Evolutionary conservation across 1,140 invertebrate genomes (phyloP).

Genomic region (Coelopa frigida): DNA sequence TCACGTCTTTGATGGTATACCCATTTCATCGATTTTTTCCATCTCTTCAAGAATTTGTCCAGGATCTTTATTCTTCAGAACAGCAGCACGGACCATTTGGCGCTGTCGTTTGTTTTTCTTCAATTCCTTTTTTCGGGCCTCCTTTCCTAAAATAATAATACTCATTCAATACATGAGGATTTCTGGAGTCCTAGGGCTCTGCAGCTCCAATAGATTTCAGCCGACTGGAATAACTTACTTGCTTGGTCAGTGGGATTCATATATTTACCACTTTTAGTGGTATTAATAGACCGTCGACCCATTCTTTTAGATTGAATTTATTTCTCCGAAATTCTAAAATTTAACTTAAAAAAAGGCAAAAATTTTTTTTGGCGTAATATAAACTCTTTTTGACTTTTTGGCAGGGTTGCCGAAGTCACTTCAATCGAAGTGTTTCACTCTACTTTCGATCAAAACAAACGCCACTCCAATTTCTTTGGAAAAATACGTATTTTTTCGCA

Average conservation of each 20-base stretch:
- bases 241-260: conserved; percentile 99
- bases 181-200: background rate
- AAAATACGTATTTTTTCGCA: too few species aligned
- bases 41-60: conserved; percentile 88
- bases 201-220: conserved; percentile 6
- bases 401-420: too few species aligned
- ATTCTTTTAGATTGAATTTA: conserved; percentile 52
- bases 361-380: too few species aligned
- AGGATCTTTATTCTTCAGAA: conserved; percentile 98
- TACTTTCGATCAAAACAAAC: too few species aligned
- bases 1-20: conserved; percentile 48
- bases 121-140: conserved; percentile 92
- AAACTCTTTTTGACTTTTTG: too few species aligned
- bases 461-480: too few species aligned
- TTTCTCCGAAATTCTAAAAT: background rate
- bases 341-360: background rate
- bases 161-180: conserved; percentile 4
- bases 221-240: conserved; percentile 60
- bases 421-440: too few species aligned
- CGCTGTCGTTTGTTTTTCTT: conserved; percentile 98
- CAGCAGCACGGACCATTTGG: conserved; percentile 89
- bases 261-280: conserved; percentile 99
- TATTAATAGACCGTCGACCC: conserved; percentile 93
- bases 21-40: conserved; percentile 97
- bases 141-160: conserved; percentile 67